Conservation (phyloP, 2,113 vertebrate genomes). For the Bungarus multicinctus region DNA sequence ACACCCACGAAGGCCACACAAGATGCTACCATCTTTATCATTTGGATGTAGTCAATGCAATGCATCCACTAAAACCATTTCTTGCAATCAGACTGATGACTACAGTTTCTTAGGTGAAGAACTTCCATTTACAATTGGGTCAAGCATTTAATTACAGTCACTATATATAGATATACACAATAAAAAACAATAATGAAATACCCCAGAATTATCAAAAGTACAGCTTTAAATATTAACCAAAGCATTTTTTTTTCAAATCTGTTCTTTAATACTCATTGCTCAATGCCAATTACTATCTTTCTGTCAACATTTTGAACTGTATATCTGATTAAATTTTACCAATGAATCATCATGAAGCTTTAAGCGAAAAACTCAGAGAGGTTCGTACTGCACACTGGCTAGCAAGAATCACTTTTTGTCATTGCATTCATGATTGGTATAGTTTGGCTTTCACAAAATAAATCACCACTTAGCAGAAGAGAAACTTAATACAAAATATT, state of each 20-base stretch:
- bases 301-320: background rate
- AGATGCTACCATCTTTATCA: too few species aligned
- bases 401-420: background rate
- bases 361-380: background rate
- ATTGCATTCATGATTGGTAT: background rate
- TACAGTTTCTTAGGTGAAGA: background rate
- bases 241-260: background rate
- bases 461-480: background rate
- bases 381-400: background rate
- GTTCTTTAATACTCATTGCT: background rate
- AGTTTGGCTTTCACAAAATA: background rate
- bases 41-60: background rate
- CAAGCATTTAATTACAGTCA: background rate
- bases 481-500: background rate
- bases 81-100: background rate
- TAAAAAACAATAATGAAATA: background rate
- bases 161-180: background rate
- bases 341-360: background rate
- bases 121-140: background rate
- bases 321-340: background rate
- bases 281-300: background rate
- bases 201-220: background rate
- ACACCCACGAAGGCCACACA: too few species aligned
- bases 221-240: background rate
- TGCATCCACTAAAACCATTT: background rate